phyloP scores from a whole-genome alignment of 2,888 invertebrate genomes.

The Pantelozetes paolii region DNA sequence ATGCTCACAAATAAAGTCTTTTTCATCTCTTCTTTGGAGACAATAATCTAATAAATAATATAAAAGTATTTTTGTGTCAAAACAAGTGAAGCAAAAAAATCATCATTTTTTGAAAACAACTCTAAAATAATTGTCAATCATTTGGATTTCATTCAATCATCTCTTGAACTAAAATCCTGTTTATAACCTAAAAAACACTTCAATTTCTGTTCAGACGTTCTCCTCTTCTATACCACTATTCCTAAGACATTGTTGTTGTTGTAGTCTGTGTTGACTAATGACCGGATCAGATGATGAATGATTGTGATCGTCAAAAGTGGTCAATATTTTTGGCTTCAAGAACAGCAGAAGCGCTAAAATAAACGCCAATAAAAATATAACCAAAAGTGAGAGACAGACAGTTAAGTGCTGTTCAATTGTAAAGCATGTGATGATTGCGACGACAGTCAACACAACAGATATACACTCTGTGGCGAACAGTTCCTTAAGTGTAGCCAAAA shows the following conservation, averaged over 20 bases:
- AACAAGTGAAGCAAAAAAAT: not conserved
- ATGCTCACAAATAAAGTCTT: not conserved
- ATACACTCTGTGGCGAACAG: conserved; percentile 21
- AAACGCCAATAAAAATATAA: conserved; percentile 38
- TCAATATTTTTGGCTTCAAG: conserved; percentile 36
- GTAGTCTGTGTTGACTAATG: not conserved
- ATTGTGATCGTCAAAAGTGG: not conserved
- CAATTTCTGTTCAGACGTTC: not conserved
- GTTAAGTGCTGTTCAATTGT: conserved; percentile 33
- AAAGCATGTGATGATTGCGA: conserved; percentile 33
- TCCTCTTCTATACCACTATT: not conserved
- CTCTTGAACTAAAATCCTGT: too few species aligned
- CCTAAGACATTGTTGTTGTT: not conserved
- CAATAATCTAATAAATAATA: not conserved
- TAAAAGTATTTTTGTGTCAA: not conserved
- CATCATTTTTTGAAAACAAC: too few species aligned
- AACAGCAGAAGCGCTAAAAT: conserved; percentile 28
- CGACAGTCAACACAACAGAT: conserved; percentile 25
- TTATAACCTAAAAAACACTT: too few species aligned
- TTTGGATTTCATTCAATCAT: too few species aligned
- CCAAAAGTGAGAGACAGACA: conserved; percentile 31
- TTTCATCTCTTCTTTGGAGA: not conserved
- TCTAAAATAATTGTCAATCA: too few species aligned
- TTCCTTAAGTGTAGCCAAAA: conserved; percentile 35
- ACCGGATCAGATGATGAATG: not conserved